A percentile compares a stretch with the other conserved stretches of the same genome.
phyloP scores from a whole-genome alignment of 2,113 vertebrate genomes.

The Cyanoderma ruficeps region DNA sequence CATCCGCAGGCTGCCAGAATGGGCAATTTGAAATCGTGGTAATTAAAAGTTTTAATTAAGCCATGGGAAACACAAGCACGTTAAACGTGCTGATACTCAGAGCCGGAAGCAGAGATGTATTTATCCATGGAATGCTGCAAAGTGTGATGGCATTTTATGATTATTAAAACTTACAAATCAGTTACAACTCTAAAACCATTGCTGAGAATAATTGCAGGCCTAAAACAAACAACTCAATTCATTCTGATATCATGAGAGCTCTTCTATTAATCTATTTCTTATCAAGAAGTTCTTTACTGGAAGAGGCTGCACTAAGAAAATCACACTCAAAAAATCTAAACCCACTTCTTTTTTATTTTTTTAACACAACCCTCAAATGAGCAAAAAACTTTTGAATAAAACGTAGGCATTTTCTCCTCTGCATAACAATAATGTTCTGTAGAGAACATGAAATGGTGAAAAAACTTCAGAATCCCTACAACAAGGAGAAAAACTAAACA shows the following conservation, averaged over 20 bases:
- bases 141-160: not conserved
- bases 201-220: not conserved
- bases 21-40: not conserved
- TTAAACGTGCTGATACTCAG: not conserved
- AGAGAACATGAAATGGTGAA: not conserved
- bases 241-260: not conserved
- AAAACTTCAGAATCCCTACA: not conserved
- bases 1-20: not conserved
- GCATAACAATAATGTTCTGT: not conserved
- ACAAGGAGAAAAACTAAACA: not conserved
- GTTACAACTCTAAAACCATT: constrained; percentile 1
- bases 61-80: not conserved
- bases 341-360: not conserved
- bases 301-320: not conserved
- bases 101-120: not conserved
- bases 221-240: not conserved
- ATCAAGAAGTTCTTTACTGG: not conserved
- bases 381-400: not conserved
- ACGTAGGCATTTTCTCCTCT: not conserved
- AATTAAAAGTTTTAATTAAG: constrained; percentile 49
- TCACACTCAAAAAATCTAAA: not conserved
- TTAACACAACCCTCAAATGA: not conserved
- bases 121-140: not conserved
- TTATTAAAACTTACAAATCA: constrained; percentile 25
- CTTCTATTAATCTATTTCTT: not conserved